Percentiles rank a stretch among this genome's conserved stretches.
These are phyloP conservation scores for Eriocheir sinensis DNA, from an alignment of 1,140 invertebrate species.

Conservation along the genomic window DNA sequence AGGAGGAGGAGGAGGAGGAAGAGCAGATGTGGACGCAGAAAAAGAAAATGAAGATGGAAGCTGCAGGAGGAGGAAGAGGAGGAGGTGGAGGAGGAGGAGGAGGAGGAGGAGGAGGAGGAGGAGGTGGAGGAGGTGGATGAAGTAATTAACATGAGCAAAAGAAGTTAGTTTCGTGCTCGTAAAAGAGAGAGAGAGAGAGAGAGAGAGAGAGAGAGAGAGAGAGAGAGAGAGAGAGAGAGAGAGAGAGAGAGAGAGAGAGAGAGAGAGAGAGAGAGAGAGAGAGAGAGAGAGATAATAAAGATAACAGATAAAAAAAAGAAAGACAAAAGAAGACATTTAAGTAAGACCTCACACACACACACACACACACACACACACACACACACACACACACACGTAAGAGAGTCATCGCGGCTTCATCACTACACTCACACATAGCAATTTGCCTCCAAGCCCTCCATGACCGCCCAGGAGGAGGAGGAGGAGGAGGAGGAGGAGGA, in stretches of 20 bases:
- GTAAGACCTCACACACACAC: too few relatives aligned
- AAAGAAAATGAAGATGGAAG: background rate
- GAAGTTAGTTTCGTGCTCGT: constrained; percentile 10
- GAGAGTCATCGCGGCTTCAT: background rate
- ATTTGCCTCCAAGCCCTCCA: background rate
- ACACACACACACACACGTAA: constrained; percentile 4
- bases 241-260: too few relatives aligned
- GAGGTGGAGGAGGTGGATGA: background rate
- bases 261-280: background rate
- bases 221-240: background rate
- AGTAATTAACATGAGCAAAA: background rate
- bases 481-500: too few relatives aligned
- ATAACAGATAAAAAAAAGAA: background rate
- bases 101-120: background rate
- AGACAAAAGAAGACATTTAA: background rate
- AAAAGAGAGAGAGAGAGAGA: constrained; percentile 22
- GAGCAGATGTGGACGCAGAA: background rate
- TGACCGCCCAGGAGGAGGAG: background rate
- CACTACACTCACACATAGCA: background rate
- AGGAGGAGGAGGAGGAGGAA: background rate
- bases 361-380: too few relatives aligned
- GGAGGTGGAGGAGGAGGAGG: background rate
- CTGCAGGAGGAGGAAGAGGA: background rate
- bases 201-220: constrained; percentile 26
- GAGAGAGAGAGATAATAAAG: background rate